These are phyloP conservation scores for Zaprionus africanus DNA, from an alignment of 1,140 invertebrate species.

Conservation along the genomic window DNA sequence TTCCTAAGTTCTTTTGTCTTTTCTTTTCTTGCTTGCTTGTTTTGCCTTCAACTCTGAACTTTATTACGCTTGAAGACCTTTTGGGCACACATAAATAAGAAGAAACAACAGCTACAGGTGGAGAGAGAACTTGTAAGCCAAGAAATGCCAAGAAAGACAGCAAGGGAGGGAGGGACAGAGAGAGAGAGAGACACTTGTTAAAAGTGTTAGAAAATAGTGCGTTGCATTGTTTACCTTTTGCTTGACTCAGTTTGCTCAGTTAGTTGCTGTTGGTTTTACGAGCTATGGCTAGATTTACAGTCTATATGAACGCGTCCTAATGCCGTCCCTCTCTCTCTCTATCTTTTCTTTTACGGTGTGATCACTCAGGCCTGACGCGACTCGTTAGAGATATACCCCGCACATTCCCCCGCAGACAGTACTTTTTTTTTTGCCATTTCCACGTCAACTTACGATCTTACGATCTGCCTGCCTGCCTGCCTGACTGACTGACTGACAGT, in stretches of 20 bases:
- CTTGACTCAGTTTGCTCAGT: slow-evolving; percentile 68
- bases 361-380: slow-evolving; percentile 77
- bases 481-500: slow-evolving; percentile 71
- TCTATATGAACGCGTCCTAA: slow-evolving; percentile 24
- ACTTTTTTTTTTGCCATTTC: slow-evolving; percentile 60
- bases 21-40: slow-evolving; percentile 49
- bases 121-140: slow-evolving; percentile 65
- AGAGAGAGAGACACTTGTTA: slow-evolving; percentile 71
- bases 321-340: background rate
- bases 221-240: slow-evolving; percentile 82
- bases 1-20: slow-evolving; percentile 51
- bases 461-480: slow-evolving; percentile 55
- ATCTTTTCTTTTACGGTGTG: slow-evolving; percentile 42
- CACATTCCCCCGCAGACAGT: slow-evolving; percentile 1
- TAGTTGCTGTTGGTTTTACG: slow-evolving; percentile 47
- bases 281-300: slow-evolving; percentile 54
- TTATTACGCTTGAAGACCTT: slow-evolving; percentile 71
- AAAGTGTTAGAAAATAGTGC: slow-evolving; percentile 82
- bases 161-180: slow-evolving; percentile 29
- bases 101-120: slow-evolving; percentile 17
- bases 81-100: slow-evolving; percentile 56
- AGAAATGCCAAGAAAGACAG: slow-evolving; percentile 35
- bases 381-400: slow-evolving; percentile 47
- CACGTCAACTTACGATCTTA: slow-evolving; percentile 61
- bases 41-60: slow-evolving; percentile 80